Percentiles rank a stretch among this genome's conserved stretches.
Conservation (phyloP, 2,888 invertebrate species). For the Heteropelma amictum region DNA sequence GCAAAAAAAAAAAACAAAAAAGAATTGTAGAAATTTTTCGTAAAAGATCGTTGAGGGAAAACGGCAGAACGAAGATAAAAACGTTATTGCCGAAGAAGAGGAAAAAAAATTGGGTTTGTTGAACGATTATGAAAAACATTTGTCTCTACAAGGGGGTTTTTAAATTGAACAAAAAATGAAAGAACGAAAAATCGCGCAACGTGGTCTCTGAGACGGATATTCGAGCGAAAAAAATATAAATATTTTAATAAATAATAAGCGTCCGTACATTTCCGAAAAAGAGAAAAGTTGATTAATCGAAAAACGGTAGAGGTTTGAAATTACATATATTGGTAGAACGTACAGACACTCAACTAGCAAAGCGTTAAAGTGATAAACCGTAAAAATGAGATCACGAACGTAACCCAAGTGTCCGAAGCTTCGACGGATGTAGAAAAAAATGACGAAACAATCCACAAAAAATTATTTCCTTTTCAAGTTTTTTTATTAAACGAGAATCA, state of each 20-base stretch:
- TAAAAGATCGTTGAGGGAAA: not conserved
- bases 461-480: not conserved
- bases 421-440: conserved; percentile 56
- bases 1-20: not conserved
- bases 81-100: not conserved
- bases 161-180: conserved; percentile 10
- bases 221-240: conserved; percentile 32
- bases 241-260: conserved; percentile 51
- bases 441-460: conserved; percentile 35
- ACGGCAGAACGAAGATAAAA: not conserved
- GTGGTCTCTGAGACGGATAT: not conserved
- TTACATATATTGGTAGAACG: conserved; percentile 59
- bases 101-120: not conserved
- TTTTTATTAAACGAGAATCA: no score
- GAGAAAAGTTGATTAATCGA: conserved; percentile 1
- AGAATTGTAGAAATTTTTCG: conserved; percentile 1
- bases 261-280: conserved; percentile 18
- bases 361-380: conserved; percentile 77
- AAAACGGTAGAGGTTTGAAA: conserved; percentile 28
- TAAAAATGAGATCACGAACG: conserved; percentile 71
- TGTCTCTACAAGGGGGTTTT: no score
- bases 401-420: conserved; percentile 64
- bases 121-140: no score
- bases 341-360: conserved; percentile 74
- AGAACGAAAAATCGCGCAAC: not conserved